These are phyloP conservation scores for Brachyistius frenatus DNA, from an alignment of 2,113 vertebrate species.

Conservation along the genomic window DNA sequence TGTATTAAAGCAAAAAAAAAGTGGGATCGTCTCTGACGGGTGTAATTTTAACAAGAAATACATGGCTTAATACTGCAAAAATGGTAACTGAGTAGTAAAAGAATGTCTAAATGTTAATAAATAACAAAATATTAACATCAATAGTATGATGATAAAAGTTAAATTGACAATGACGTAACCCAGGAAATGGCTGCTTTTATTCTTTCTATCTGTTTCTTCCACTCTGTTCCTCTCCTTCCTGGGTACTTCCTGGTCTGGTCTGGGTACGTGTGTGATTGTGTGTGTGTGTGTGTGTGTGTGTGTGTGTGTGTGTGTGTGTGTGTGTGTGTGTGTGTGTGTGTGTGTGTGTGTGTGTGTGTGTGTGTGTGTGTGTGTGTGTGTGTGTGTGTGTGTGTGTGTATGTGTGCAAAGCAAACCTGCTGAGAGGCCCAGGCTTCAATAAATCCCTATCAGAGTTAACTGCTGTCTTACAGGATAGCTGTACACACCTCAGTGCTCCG, in stretches of 20 bases:
- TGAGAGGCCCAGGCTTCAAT: constrained; percentile 49
- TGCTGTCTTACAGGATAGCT: constrained; percentile 44
- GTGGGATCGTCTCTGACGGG: no score
- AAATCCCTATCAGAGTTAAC: constrained; percentile 64
- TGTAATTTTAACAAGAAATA: no score
- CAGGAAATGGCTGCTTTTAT: background rate
- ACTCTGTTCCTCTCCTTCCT: background rate
- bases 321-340: constrained; percentile 19
- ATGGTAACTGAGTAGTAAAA: no score
- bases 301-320: constrained; percentile 15
- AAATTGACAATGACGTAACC: no score
- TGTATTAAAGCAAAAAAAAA: no score
- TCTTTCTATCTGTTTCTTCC: background rate
- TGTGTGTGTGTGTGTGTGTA: constrained; percentile 22
- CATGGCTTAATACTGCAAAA: no score
- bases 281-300: background rate
- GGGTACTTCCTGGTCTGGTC: background rate
- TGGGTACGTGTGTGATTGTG: background rate
- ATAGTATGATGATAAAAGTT: no score
- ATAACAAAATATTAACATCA: no score
- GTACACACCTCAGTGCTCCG: constrained; percentile 48
- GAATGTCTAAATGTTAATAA: no score
- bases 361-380: constrained; percentile 2
- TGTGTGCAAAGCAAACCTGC: constrained; percentile 15
- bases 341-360: background rate